phyloP scores from a whole-genome alignment of 2,797 vertebrate species.

The Delichon dasypus region DNA sequence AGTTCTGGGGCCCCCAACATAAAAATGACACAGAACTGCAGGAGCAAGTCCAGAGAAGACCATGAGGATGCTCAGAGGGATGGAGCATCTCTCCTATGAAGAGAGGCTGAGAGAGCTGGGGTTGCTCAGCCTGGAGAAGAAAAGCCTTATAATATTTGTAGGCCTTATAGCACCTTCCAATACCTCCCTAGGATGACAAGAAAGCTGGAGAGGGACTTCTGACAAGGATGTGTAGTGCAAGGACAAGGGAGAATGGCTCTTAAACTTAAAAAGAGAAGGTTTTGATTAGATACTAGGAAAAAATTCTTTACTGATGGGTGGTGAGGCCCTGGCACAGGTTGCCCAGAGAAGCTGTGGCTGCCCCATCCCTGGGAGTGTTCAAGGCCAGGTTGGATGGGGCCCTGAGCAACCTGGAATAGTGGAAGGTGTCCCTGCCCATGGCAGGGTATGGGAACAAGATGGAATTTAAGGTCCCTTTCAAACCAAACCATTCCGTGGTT shows the following conservation, averaged over 20 bases:
- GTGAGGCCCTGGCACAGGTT: background rate
- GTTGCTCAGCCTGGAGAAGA: background rate
- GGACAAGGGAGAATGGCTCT: background rate
- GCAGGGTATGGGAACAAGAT: rapidly evolving
- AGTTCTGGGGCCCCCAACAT: background rate
- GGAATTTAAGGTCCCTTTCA: background rate
- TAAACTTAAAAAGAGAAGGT: background rate
- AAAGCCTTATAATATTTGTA: background rate
- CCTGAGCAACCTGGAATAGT: background rate
- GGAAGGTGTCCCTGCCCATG: background rate
- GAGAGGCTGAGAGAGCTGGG: background rate
- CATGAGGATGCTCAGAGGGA: background rate
- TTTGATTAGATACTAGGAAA: background rate
- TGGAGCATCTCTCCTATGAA: background rate
- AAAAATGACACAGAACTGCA: background rate
- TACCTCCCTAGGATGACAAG: no score
- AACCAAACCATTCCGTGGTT: background rate
- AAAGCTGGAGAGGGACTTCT: background rate
- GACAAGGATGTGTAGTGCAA: background rate
- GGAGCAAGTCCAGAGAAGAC: background rate
- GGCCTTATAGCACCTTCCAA: background rate
- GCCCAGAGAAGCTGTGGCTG: background rate
- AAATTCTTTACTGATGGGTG: background rate
- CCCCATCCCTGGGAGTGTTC: background rate
- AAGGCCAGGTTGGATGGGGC: rapidly evolving